Evolutionary conservation across 2,888 invertebrate species (phyloP), one percentile per base, ranked within the genome.

Genomic region (Tribolium freemani): DNA sequence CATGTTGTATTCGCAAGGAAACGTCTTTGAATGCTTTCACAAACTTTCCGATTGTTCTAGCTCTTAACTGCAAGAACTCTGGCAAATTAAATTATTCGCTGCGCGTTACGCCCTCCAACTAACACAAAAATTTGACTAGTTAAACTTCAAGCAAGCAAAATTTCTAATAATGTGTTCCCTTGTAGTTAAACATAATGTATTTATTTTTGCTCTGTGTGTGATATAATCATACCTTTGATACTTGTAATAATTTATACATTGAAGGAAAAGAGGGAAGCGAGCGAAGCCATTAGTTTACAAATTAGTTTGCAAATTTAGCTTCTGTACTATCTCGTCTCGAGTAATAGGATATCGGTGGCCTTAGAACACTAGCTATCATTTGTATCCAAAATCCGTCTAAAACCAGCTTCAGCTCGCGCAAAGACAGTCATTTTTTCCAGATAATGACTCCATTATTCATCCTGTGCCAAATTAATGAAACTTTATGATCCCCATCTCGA

Each of bases 1-100:
- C 58, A 58, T 44, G 63, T 63, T 51, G 20, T 48, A 30, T 31
- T 60, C 38, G 63, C 38, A 63, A 51, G 51, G 63, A 63, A 63
- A 53, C 16, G 44, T 63, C 60, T 63, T 44, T 63, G 63, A 63
- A 63, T 16, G 50, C 50, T 61, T 16, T 46, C 48, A 20, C 51
- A 63, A 63, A 63, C 63, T 63, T 63, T 61, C 30, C 63, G 16
- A 63, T 50, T 50, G 63, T 63, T 61, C 38, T 16, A 46, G 31
- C 50, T 16, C 48, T 63, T 51, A 10, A 30, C 50, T 31, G 13
- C 63, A 48, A 50, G 50, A 16, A 20, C n/a, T 13, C 20, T 63
- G 13, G 2, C 10, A 38, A 63, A 63, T 63, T 63, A 63, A 51
- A 51, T 63, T 50, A 38, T 38, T 51, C 45, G 45, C 45, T 46